A percentile compares a stretch with the other conserved stretches of the same genome.
Conservation (phyloP, 2,888 invertebrate species). For the Torymus texanus region DNA sequence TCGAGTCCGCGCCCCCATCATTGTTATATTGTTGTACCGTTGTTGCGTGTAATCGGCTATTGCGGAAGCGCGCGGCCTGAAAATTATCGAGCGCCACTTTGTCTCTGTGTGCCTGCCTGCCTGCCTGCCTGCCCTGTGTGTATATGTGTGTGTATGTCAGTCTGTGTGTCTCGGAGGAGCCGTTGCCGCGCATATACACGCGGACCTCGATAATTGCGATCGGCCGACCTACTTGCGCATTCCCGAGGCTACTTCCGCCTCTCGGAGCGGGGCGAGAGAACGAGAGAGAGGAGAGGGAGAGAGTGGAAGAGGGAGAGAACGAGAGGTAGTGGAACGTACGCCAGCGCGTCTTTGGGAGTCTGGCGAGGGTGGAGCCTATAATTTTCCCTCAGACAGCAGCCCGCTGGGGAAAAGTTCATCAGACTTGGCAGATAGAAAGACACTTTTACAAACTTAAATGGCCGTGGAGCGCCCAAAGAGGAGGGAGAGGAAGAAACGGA, state of each 20-base stretch:
- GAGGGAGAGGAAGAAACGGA: background rate
- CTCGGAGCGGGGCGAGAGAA: background rate
- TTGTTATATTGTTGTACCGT: constrained; percentile 25
- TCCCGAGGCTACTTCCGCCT: constrained; percentile 5
- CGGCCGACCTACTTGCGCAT: constrained; percentile 36
- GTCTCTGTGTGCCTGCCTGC: too few species aligned
- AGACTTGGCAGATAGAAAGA: background rate
- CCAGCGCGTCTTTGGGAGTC: background rate
- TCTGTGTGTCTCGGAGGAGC: constrained; percentile 5
- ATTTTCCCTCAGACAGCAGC: constrained; percentile 5
- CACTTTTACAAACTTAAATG: constrained; percentile 24
- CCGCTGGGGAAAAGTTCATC: constrained; percentile 8
- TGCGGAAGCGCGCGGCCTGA: background rate
- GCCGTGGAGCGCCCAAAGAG: background rate
- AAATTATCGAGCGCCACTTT: constrained; percentile 25
- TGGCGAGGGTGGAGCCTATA: constrained; percentile 8
- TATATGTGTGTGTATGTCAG: background rate
- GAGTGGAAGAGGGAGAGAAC: background rate
- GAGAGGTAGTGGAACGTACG: background rate
- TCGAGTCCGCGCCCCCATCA: background rate
- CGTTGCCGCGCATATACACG: background rate
- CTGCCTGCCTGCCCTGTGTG: too few species aligned
- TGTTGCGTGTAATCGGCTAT: background rate
- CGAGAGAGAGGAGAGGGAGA: background rate
- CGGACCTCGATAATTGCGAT: constrained; percentile 40